Base-by-base conservation (phyloP, 2,797 vertebrate species). In the Philypnodon macrostomus region DNA sequence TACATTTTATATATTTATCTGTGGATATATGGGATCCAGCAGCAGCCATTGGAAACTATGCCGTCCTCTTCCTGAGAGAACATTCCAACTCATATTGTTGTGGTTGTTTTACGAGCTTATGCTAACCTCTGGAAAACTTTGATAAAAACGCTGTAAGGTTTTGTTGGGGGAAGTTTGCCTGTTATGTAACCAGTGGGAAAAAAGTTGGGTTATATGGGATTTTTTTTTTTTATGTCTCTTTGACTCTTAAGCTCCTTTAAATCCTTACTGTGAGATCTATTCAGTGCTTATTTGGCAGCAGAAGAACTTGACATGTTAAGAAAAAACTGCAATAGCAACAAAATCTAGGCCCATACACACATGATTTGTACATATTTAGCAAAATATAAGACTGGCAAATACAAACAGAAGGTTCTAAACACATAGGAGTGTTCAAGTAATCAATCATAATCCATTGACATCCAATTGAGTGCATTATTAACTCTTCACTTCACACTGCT, bases 11-110 rank as follows among this genome's bases (percentile, higher is more conserved):
- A n/a, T n/a, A n/a, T n/a, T n/a, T 61, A 74, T 65, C 58, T 64
- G 26, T 45, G 66, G 66, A 80, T 38, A 60, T 37, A 5, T 63
- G 23, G 7, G 44, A 63, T 53, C 47, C 36, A 19, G 64, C 45
- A 54, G 67, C 58, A 56, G 53, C 65, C 9, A n/a, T 56, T 62
- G 74, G 77, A 80, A 85, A 84, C 41, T 47, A 65, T 70, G 45
- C 31, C 32, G 7, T 62, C 59, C 58, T 50, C 70, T 82, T 86
- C 85, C 85, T 76, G 68, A 27, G 16, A 75, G 74, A 84, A 75
- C 74, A 68, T 58, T 74, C 63, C 69, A 31, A 15, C 36, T 50
- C 9, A 23, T 61, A 73, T 83, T 80, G 73, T 84, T 73, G 47
- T 70, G 50, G 39, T 65, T 29, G 41, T 68, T 79, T 70, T 58